Conservation (phyloP, 2,797 vertebrate genomes). For the Megaceryle alcyon region DNA sequence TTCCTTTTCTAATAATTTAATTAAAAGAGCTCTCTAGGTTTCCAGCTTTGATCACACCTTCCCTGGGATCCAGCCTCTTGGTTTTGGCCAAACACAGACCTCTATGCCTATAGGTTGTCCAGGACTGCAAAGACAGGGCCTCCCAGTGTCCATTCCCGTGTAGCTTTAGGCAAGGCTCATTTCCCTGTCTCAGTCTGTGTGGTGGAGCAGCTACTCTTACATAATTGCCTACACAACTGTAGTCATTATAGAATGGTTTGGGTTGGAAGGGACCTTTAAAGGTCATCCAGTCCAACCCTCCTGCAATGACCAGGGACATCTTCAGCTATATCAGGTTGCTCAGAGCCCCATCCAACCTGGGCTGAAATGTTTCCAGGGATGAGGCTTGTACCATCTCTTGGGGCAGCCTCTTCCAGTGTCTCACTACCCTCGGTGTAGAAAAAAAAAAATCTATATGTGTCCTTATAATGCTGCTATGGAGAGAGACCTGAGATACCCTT, state of each 20-base stretch:
- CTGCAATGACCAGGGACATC: not conserved
- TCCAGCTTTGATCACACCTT: not conserved
- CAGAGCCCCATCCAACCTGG: not conserved
- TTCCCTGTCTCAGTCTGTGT: not conserved
- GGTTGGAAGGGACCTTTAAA: not conserved
- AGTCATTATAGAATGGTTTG: not conserved
- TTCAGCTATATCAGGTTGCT: not conserved
- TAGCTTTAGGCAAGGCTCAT: not conserved
- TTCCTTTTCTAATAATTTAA: not conserved
- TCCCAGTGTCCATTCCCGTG: not conserved
- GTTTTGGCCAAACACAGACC: not conserved
- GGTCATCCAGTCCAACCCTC: not conserved
- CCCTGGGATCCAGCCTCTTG: not conserved
- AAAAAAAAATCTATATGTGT: not conserved
- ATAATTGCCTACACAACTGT: not conserved
- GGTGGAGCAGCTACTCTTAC: not conserved
- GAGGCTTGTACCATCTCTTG: not conserved
- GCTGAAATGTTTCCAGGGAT: not conserved
- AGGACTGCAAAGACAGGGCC: not conserved
- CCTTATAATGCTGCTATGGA: not conserved
- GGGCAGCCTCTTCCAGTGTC: not conserved
- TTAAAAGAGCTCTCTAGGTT: not conserved
- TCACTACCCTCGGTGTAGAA: not conserved
- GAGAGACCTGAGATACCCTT: not conserved
- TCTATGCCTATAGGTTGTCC: not conserved